phyloP scores from a whole-genome alignment of 1,140 invertebrate species.

The Delia radicum region DNA sequence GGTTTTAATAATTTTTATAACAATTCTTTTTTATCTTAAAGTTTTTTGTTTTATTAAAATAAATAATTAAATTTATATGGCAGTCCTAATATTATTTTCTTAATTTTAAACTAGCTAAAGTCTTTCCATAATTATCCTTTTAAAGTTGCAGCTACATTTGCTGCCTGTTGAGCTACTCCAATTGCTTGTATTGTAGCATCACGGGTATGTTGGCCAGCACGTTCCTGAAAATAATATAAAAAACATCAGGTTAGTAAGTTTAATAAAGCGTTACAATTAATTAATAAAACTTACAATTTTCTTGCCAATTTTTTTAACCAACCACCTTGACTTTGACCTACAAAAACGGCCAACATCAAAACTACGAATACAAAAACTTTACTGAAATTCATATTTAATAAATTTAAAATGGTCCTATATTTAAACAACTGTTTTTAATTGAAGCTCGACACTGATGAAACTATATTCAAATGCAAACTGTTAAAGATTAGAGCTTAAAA shows the following conservation, averaged over 20 bases:
- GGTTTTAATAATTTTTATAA: no score
- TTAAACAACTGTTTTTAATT: not conserved
- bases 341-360: slow-evolving; percentile 38
- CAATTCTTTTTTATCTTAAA: no score
- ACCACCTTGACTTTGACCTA: slow-evolving; percentile 42
- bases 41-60: no score
- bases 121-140: not conserved
- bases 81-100: no score
- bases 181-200: slow-evolving; percentile 48
- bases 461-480: no score
- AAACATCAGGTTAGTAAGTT: no score
- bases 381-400: slow-evolving; percentile 41
- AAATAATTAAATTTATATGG: no score
- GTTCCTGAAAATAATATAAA: slow-evolving; percentile 38
- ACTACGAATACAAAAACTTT: slow-evolving; percentile 44
- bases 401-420: not conserved
- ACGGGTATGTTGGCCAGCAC: slow-evolving; percentile 44
- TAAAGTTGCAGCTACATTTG: slow-evolving; percentile 46
- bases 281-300: slow-evolving; percentile 33
- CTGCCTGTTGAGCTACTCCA: slow-evolving; percentile 47
- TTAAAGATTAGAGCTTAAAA: not conserved
- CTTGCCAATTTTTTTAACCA: slow-evolving; percentile 48
- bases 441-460: no score
- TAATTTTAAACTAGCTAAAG: not conserved
- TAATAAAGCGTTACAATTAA: no score